phyloP scores from a whole-genome alignment of 2,888 invertebrate species.

The Microctonus hyperodae region DNA sequence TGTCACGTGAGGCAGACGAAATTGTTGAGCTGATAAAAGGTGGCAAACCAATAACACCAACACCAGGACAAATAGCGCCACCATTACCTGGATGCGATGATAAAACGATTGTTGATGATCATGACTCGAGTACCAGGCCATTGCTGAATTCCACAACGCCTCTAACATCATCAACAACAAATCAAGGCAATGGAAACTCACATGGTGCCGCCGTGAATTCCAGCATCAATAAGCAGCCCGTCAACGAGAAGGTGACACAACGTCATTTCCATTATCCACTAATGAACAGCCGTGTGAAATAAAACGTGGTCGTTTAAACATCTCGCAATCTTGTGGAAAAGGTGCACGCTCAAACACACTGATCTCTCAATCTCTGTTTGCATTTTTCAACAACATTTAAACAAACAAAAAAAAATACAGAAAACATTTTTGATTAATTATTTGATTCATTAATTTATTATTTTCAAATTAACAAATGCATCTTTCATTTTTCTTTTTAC shows the following conservation, averaged over 20 bases:
- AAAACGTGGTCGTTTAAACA: conserved; percentile 28
- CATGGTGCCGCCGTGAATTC: conserved; percentile 50
- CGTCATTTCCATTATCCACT: conserved; percentile 41
- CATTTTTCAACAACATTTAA: too few species aligned
- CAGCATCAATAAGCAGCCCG: conserved; percentile 52
- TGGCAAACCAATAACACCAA: conserved; percentile 83
- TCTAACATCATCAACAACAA: conserved; percentile 50
- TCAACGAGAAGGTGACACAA: conserved; percentile 57
- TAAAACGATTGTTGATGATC: conserved; percentile 47
- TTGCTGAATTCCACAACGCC: conserved; percentile 48
- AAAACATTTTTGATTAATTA: too few species aligned
- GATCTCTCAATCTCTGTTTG: conserved; percentile 22
- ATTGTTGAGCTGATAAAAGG: conserved; percentile 94
- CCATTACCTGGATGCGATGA: conserved; percentile 66
- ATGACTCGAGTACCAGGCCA: conserved; percentile 58
- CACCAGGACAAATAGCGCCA: conserved; percentile 64
- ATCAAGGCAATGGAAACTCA: conserved; percentile 59
- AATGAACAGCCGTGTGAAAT: conserved; percentile 39
- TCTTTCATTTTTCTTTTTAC: background rate
- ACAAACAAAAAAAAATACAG: too few species aligned
- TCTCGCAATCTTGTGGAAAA: conserved; percentile 35
- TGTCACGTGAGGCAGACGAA: conserved; percentile 94
- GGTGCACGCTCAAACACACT: conserved; percentile 40
- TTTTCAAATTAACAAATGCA: background rate
- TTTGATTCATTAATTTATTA: background rate